A percentile compares a stretch with the other conserved stretches of the same genome.
phyloP scores from a whole-genome alignment of 2,888 invertebrate genomes.

The Synergus umbraculus region DNA sequence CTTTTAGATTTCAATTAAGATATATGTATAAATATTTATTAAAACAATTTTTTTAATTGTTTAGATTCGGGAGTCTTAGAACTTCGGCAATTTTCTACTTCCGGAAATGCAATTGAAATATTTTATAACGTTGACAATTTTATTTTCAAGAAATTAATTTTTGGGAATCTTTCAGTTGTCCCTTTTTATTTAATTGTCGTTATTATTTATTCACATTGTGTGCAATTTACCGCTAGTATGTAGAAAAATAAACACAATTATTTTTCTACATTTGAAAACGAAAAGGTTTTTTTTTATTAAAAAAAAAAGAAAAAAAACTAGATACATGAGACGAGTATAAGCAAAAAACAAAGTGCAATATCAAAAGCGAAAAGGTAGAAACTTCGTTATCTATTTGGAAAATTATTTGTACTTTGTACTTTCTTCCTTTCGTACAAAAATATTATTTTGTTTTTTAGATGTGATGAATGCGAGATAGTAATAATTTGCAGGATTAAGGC shows the following conservation, averaged over 20 bases:
- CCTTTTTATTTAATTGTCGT: neutral
- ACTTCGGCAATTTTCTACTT: too few relatives aligned
- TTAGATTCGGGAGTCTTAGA: too few relatives aligned
- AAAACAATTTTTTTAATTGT: too few relatives aligned
- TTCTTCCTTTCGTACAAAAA: conserved; percentile 12
- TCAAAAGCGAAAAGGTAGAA: conserved; percentile 37
- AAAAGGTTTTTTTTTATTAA: neutral
- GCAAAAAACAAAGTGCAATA: conserved; percentile 1
- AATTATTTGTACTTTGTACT: conserved; percentile 22
- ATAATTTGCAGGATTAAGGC: neutral
- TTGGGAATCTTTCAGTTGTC: too few relatives aligned
- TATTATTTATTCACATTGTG: conserved; percentile 24
- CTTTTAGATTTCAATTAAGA: too few relatives aligned
- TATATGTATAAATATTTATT: too few relatives aligned
- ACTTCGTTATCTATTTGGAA: neutral
- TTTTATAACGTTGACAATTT: too few relatives aligned
- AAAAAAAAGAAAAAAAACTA: neutral
- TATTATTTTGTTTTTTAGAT: neutral
- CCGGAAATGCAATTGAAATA: too few relatives aligned
- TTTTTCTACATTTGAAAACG: neutral
- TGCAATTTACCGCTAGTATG: conserved; percentile 25
- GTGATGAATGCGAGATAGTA: neutral
- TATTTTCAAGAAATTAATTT: too few relatives aligned
- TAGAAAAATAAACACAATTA: conserved; percentile 26
- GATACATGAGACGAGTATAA: conserved; percentile 14